A percentile compares a stretch with the other conserved stretches of the same genome.
Evolutionary conservation across 2,113 vertebrate genomes (phyloP).

Genomic region (Ammodytes marinus): DNA sequence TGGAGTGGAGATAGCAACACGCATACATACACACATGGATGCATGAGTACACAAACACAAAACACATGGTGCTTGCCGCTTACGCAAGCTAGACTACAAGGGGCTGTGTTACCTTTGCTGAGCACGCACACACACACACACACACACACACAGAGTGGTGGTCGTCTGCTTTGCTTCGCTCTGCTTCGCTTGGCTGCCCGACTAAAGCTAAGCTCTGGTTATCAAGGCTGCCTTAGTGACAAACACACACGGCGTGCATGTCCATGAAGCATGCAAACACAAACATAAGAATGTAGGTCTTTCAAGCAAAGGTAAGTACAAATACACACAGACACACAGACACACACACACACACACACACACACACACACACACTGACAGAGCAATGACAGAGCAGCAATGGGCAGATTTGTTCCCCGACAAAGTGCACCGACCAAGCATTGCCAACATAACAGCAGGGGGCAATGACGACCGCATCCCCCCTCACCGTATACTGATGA

Average conservation of each 20-base stretch:
- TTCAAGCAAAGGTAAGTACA: constrained; percentile 1
- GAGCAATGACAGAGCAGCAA: constrained; percentile 24
- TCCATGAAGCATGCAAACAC: constrained; percentile 58
- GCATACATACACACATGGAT: constrained; percentile 54
- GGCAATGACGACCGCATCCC: constrained; percentile 22
- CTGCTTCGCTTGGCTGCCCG: constrained; percentile 75
- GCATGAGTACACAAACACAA: constrained; percentile 63
- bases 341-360: constrained; percentile 8
- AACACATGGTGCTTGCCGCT: constrained; percentile 72
- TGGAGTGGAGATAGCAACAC: constrained; percentile 79
- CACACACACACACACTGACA: constrained; percentile 1
- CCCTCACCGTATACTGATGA: constrained; percentile 1
- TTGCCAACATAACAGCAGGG: constrained; percentile 26
- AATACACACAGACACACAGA: not conserved
- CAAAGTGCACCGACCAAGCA: constrained; percentile 33
- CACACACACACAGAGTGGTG: constrained; percentile 43
- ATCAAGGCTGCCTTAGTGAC: constrained; percentile 65
- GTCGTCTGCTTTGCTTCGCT: constrained; percentile 72
- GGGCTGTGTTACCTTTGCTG: constrained; percentile 54
- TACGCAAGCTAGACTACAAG: constrained; percentile 68
- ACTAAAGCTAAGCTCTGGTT: constrained; percentile 79
- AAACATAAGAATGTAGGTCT: constrained; percentile 37
- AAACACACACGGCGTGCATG: constrained; percentile 16
- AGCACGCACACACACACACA: constrained; percentile 20
- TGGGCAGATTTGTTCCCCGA: constrained; percentile 31